Percentiles rank a stretch among this genome's conserved stretches.
phyloP scores from a whole-genome alignment of 1,140 invertebrate species.

The Sipha flava region DNA sequence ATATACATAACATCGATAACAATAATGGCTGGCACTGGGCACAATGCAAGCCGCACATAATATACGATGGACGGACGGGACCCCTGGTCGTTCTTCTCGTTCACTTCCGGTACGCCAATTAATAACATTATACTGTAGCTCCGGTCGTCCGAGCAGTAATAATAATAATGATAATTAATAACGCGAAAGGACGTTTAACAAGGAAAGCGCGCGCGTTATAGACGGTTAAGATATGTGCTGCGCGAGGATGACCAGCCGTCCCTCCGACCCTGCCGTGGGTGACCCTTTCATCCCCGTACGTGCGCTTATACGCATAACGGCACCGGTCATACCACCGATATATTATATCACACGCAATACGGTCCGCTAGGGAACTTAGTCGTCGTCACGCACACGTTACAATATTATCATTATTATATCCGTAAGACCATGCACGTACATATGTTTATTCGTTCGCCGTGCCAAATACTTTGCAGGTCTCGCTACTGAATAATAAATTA shows the following conservation, averaged over 20 bases:
- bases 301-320: neutral
- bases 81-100: neutral
- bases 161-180: slow-evolving; percentile 26
- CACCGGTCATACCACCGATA: slow-evolving; percentile 7
- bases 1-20: no score
- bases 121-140: neutral
- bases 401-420: neutral
- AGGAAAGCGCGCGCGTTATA: slow-evolving; percentile 1
- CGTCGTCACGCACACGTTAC: neutral
- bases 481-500: neutral
- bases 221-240: neutral
- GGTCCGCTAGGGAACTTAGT: neutral
- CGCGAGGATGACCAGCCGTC: neutral
- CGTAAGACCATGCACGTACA: neutral
- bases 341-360: neutral
- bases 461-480: slow-evolving; percentile 1
- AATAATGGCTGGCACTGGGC: no score
- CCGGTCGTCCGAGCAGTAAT: neutral
- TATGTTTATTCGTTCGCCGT: neutral
- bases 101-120: neutral
- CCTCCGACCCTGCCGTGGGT: neutral
- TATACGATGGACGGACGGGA: neutral
- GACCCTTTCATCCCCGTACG: no score
- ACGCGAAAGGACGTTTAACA: slow-evolving; percentile 13
- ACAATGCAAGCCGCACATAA: no score